Evolutionary conservation across 2,797 vertebrate species (phyloP).

Genomic region (Aulostomus chinensis): DNA sequence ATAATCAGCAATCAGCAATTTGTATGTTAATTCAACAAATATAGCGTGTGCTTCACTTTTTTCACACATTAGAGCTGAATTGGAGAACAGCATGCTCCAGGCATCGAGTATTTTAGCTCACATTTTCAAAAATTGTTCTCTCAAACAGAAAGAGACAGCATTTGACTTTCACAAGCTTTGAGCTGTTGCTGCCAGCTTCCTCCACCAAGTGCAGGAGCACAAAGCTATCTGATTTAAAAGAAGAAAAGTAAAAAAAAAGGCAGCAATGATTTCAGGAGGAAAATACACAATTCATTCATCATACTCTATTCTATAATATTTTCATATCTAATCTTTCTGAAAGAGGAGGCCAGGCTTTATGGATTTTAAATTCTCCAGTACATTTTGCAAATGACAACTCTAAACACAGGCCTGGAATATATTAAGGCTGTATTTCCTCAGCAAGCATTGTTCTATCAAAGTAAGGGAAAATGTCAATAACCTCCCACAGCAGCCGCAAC

Average conservation of each 20-base stretch:
- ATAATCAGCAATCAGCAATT: constrained; percentile 77
- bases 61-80: constrained; percentile 67
- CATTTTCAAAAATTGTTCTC: constrained; percentile 61
- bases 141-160: constrained; percentile 64
- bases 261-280: constrained; percentile 29
- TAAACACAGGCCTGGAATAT: constrained; percentile 19
- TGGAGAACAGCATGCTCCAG: constrained; percentile 60
- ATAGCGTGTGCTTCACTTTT: constrained; percentile 50
- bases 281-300: constrained; percentile 29
- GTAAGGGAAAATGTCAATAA: constrained; percentile 45
- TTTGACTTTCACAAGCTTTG: constrained; percentile 71
- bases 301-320: constrained; percentile 29
- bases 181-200: constrained; percentile 53
- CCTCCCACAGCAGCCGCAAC: constrained; percentile 37
- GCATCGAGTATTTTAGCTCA: constrained; percentile 60
- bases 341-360: constrained; percentile 21
- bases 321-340: constrained; percentile 29
- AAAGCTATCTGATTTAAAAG: constrained; percentile 40
- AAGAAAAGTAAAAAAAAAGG: constrained; percentile 3
- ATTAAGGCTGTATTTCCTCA: constrained; percentile 34
- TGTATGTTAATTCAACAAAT: constrained; percentile 76
- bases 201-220: constrained; percentile 47
- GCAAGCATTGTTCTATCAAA: constrained; percentile 11
- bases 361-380: constrained; percentile 31
- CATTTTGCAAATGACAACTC: constrained; percentile 21